Base-by-base conservation (phyloP, 2,797 vertebrate species). In the Phoeniculus purpureus region DNA sequence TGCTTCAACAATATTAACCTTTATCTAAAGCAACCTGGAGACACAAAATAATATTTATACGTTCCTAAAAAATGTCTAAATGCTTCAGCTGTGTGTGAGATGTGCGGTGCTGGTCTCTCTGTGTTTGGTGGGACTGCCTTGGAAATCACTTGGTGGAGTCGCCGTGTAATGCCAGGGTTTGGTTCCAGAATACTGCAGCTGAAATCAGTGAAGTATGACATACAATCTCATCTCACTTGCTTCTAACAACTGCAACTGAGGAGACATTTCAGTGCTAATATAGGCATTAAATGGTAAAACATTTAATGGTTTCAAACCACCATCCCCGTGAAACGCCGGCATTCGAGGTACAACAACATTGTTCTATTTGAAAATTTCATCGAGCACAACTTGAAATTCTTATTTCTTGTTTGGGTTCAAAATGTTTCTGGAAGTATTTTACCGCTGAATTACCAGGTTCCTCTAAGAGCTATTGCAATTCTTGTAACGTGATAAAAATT, bases 1-100 rank as follows among this genome's bases (percentile, higher is more conserved):
- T 97, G 97, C 97, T 97, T 97, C 96, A 94, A 93, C 82, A 97
- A 88, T 95, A 97, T 95, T 96, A 97, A 96, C 90, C 90, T 97
- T 95, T 97, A 96, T 96, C 85, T 86, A 96, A 96, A 93, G 70
- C 92, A 95, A 96, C 90, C 93, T 92, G 95, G 89, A 96, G 86
- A 90, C 85, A 94, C 23, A 94, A 93, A 89, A 77, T 94, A 95
- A 90, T 96, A 95, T 94, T 96, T 96, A 84, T 83, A 78, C 43
- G 85, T 94, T 94, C n/a, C 26, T 64, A 9, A 85, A 78, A 89
- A 6, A 43, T 43, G 43, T 43, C 10, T 11, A 43, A 74, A 89
- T 29, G 43, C 9, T 94, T 81, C 79, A 74, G 47, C 32, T 64
- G 4, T 62, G 9, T 67, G 61, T 20, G 29, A 76, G 95, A 68